Evolutionary conservation across 2,888 invertebrate species (phyloP).

Genomic region (Horisme vitalbata): DNA sequence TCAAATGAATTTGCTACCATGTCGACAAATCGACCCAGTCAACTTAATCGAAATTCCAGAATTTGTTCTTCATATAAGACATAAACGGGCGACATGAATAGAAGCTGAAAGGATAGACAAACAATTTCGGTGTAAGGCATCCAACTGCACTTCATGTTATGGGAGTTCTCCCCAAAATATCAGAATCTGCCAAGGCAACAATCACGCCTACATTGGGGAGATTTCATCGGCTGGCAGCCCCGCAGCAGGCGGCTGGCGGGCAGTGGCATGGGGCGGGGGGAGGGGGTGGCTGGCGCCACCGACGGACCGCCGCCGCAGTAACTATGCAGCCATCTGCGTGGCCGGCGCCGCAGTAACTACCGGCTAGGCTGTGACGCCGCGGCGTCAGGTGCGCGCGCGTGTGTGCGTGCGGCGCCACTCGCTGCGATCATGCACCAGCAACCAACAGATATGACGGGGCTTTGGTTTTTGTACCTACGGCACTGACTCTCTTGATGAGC

Average conservation of each 20-base stretch:
- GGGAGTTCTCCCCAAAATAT: no score
- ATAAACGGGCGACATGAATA: no score
- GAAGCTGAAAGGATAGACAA: no score
- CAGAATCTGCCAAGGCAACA: conserved; percentile 7
- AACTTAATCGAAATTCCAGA: no score
- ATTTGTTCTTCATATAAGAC: no score
- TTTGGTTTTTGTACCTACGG: conserved; percentile 20
- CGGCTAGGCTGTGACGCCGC: conserved; percentile 32
- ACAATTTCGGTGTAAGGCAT: no score
- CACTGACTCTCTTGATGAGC: conserved; percentile 1
- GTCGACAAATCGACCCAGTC: no score
- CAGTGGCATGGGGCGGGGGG: conserved; percentile 34
- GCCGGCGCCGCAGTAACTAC: conserved; percentile 20
- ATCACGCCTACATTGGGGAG: conserved; percentile 32
- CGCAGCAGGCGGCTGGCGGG: conserved; percentile 39
- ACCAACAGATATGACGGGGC: conserved; percentile 38
- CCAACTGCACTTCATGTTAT: no score
- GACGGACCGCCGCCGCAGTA: conserved; percentile 28
- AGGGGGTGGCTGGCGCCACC: conserved; percentile 68
- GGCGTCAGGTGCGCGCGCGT: conserved; percentile 77
- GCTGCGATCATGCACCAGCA: conserved; percentile 33
- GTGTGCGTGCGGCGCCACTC: conserved; percentile 79
- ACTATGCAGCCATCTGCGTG: conserved; percentile 12
- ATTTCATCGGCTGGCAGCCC: conserved; percentile 42
- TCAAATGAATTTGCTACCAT: no score